Conservation (phyloP, 1,140 invertebrate species). For the Chymomyza costata region DNA sequence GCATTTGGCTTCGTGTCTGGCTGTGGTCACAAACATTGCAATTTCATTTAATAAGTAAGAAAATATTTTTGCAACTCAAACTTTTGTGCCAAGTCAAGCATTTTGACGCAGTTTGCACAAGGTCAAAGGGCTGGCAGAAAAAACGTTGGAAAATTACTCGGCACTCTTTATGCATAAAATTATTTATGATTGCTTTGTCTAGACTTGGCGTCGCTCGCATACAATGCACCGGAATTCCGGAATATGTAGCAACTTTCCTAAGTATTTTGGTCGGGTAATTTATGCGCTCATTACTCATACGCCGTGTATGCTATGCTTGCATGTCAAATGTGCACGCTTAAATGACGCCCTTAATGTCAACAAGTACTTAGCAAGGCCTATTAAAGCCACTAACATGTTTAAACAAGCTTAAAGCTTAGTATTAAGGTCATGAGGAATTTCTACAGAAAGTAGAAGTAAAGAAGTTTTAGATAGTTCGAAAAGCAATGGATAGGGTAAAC, state of each 20-base stretch:
- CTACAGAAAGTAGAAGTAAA: too few species aligned
- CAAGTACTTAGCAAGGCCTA: too few species aligned
- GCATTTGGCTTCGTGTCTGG: too few species aligned
- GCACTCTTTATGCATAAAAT: constrained; percentile 70
- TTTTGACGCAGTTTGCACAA: too few species aligned
- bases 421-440: too few species aligned
- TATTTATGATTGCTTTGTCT: constrained; percentile 72
- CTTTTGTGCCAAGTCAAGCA: constrained; percentile 4
- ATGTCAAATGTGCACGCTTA: constrained; percentile 34
- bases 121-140: constrained; percentile 1
- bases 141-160: constrained; percentile 61
- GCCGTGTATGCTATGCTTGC: too few species aligned
- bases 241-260: constrained; percentile 14
- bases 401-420: constrained; percentile 10
- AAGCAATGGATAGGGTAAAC: too few species aligned
- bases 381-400: too few species aligned
- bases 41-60: constrained; percentile 73
- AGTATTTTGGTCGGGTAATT: constrained; percentile 39
- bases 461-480: too few species aligned
- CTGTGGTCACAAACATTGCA: constrained; percentile 65
- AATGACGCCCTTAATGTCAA: too few species aligned
- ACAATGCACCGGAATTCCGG: constrained; percentile 70
- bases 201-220: constrained; percentile 57
- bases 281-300: constrained; percentile 58
- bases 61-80: constrained; percentile 55